Conservation (phyloP, 2,797 vertebrate species). For the Typhlichthys subterraneus region DNA sequence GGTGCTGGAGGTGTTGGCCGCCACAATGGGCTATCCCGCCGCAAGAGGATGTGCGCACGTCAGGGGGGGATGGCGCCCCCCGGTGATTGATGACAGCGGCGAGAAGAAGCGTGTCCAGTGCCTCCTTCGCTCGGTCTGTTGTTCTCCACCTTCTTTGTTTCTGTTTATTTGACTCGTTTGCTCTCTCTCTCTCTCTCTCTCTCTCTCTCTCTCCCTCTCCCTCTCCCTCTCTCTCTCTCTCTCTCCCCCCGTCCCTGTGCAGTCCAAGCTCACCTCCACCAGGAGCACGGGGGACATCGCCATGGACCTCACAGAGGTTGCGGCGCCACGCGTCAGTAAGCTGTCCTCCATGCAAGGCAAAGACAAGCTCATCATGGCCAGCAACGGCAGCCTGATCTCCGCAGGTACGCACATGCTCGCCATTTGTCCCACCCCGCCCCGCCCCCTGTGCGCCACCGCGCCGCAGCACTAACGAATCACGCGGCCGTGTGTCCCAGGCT, state of each 20-base stretch:
- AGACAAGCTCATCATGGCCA: constrained; percentile 92
- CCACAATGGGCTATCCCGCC: constrained; percentile 17
- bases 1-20: constrained; percentile 10
- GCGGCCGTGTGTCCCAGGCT: constrained; percentile 75
- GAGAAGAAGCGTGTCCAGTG: constrained; percentile 37
- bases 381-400: constrained; percentile 94
- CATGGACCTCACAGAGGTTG: constrained; percentile 90
- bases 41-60: constrained; percentile 50
- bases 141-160: neutral
- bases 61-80: constrained; percentile 44
- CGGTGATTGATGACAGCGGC: constrained; percentile 57
- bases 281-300: constrained; percentile 92
- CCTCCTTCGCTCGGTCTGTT: constrained; percentile 8
- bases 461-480: constrained; percentile 28
- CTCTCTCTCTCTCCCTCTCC: constrained; percentile 6
- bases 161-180: neutral
- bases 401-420: constrained; percentile 77
- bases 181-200: constrained; percentile 1
- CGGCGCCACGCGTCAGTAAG: constrained; percentile 81
- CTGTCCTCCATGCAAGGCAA: constrained; percentile 83
- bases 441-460: neutral
- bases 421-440: too few species aligned
- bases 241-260: constrained; percentile 7
- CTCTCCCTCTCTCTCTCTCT: constrained; percentile 1
- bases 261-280: constrained; percentile 91